Evolutionary conservation across 2,888 invertebrate genomes (phyloP), one percentile per base, ranked within the genome.

Genomic region (Uropetala carovei): DNA sequence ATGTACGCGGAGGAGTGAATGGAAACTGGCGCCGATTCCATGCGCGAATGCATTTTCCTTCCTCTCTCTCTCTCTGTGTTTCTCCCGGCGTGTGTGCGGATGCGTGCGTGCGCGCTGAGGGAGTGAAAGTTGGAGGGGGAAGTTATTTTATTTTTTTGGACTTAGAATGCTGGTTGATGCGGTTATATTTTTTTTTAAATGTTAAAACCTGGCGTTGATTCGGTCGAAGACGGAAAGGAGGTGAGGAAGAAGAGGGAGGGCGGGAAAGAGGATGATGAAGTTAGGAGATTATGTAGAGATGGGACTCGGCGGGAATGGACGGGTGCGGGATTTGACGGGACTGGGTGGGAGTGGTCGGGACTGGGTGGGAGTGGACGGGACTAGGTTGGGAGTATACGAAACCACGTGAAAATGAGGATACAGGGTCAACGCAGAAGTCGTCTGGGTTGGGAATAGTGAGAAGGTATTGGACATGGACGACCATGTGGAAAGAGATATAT

Each of bases 1-100:
- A 75, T 75, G 75, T 75, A 75, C 75, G 11, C 43, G 75, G 75
- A 68, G 68, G 68, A 22, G 22, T 75, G 75, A 75, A 75, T 75
- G 75, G 64, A 64, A 43, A 43, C 43, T 43, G 43, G 43, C 43
- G 43, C 43, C 43, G 43, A 43, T 43, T 43, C 43, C 43, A 43
- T 43, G 43, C 43, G 43, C 43, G 43, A 43, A 43, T 43, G 43
- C 43, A 43, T 43, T 43, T 43, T 43, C 43, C 43, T 43, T 43
- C 43, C 43, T 43, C 43, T 43, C 43, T 43, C 43, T 1, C 43
- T 43, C 43, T 43, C 43, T 43, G 3, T 5, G 3, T 43, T 5
- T 43, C 43, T 43, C 43, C 43, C 43, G 43, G 43, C 43, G 43
- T 64, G 11, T n/a, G 68, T 22, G 68, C 68, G 9, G 16, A 22